Percentiles rank a stretch among this genome's conserved stretches.
Evolutionary conservation across 2,797 vertebrate species (phyloP).

Genomic region (Falco columbarius): DNA sequence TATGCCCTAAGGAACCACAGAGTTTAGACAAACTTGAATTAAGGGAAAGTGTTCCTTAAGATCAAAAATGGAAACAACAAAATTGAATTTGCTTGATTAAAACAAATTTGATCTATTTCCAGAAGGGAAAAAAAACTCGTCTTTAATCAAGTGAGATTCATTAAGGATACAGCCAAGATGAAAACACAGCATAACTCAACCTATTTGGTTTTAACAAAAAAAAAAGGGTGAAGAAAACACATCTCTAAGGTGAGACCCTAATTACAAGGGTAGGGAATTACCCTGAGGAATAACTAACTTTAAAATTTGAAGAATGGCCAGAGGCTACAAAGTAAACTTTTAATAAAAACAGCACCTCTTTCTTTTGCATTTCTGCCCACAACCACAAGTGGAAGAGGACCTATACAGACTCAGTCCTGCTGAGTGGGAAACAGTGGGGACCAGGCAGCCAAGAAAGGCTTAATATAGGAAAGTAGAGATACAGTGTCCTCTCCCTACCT

Average conservation of each 20-base stretch:
- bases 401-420: neutral
- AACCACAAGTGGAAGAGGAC: neutral
- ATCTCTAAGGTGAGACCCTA: neutral
- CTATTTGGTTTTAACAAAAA: conserved; percentile 2
- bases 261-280: conserved; percentile 36
- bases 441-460: neutral
- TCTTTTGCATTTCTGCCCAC: neutral
- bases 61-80: neutral
- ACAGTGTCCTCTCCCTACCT: neutral
- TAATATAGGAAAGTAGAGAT: neutral
- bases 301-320: conserved; percentile 25
- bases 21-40: neutral
- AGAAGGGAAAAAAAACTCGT: neutral
- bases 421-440: neutral
- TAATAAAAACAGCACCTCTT: neutral
- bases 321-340: neutral
- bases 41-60: neutral
- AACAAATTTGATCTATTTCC: conserved; percentile 47
- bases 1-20: neutral
- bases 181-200: conserved; percentile 40
- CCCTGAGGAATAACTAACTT: neutral
- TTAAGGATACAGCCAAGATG: neutral
- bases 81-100: conserved; percentile 62
- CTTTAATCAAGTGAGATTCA: conserved; percentile 11
- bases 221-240: neutral